Evolutionary conservation across 2,888 invertebrate genomes (phyloP), one percentile per base, ranked within the genome.

Genomic region (Hypolimnas misippus): DNA sequence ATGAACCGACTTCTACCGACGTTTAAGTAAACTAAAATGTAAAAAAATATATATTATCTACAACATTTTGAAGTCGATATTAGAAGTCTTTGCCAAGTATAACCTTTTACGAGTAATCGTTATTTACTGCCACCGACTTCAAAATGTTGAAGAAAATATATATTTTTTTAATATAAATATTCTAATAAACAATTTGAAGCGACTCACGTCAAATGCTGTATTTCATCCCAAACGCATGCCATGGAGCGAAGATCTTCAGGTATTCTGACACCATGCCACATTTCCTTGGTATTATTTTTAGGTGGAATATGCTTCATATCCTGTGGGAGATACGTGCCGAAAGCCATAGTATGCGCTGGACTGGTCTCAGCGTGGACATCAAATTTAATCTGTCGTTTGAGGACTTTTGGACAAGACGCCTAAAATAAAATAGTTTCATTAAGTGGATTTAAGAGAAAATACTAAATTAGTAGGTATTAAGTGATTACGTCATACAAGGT

Each of bases 221-320:
- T 93, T n/a, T 93, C 94, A 12, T 93, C 89, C 94, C 94, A 95
- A 0, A 95, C 93, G 50, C 89, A 87, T 0, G 93, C 86, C 95
- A 95, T 95, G 0, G 91, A 85, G 60, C 92, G 89, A 16, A 95
- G 77, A 49, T 94, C 93, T 54, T 92, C 84, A 0, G 94, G 94
- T 51, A 94, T 92, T 65, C 88, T 77, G 58, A 93, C 93, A 7
- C 86, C 78, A 31, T 93, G 76, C 95, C 94, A 95, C 69, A 86
- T 87, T 25, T 35, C 49, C 49, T 89, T 75, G 0, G 93, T 92
- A 33, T 91, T 87, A 76, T 93, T 93, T 33, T 78, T 79, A 0
- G 94, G 93, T 7, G 94, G 93, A 3, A 91, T 74, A 62, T 92
- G 92, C 68, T 92, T 91, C 76, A 93, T 74, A 51, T 91, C 79